Percentiles rank a stretch among this genome's conserved stretches.
These are phyloP conservation scores for Actinemys pallida DNA, from an alignment of 2,113 vertebrate genomes.

Conservation along the genomic window DNA sequence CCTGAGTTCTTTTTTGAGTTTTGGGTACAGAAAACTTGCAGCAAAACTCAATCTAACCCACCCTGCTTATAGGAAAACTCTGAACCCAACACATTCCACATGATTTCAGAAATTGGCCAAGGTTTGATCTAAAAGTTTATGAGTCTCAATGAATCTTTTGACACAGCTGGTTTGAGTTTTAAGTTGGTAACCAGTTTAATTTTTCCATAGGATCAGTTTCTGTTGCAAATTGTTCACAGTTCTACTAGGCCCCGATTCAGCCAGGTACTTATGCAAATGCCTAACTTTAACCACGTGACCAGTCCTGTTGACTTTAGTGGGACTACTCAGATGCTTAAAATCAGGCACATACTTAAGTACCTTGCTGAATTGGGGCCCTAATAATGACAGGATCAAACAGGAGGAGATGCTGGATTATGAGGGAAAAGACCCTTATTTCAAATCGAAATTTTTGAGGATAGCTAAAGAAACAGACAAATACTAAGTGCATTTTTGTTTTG, in stretches of 20 bases:
- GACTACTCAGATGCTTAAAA: neutral
- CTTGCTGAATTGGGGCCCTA: neutral
- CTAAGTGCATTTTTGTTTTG: neutral
- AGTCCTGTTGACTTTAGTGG: neutral
- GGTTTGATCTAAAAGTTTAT: neutral
- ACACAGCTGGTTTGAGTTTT: neutral
- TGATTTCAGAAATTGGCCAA: rapidly evolving
- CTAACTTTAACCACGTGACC: neutral
- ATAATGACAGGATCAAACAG: neutral
- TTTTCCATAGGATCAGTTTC: neutral
- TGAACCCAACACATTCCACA: neutral
- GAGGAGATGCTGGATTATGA: neutral
- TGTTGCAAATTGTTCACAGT: neutral
- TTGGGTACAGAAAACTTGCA: neutral
- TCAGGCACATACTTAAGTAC: neutral
- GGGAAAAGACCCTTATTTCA: neutral
- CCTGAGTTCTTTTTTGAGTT: neutral
- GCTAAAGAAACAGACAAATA: neutral
- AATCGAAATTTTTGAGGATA: neutral
- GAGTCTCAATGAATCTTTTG: neutral
- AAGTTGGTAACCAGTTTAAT: neutral
- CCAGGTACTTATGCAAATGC: neutral
- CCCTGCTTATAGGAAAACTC: neutral
- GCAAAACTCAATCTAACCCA: neutral
- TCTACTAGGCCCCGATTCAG: neutral